phyloP scores from a whole-genome alignment of 2,113 vertebrate species.

The Ursus arctos region DNA sequence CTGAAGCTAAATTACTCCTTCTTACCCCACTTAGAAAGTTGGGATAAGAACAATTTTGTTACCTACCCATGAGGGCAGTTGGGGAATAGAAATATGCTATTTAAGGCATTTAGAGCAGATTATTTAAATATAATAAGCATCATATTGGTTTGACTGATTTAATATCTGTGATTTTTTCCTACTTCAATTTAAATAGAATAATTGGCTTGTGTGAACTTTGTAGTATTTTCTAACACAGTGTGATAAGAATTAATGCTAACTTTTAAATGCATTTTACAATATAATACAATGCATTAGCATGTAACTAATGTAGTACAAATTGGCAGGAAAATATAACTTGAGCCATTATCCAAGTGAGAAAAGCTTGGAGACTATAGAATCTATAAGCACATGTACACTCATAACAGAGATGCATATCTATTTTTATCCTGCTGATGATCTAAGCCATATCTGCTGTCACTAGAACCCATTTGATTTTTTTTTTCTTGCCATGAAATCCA shows the following conservation, averaged over 20 bases:
- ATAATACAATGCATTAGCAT: neutral
- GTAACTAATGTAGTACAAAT: neutral
- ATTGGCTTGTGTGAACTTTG: slow-evolving; percentile 1
- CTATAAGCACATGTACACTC: neutral
- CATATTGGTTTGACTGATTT: slow-evolving; percentile 25
- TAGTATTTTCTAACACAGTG: neutral
- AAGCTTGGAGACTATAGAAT: neutral
- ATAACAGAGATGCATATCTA: neutral
- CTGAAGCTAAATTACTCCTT: neutral
- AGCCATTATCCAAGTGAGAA: neutral
- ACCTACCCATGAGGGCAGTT: neutral
- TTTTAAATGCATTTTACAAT: slow-evolving; percentile 24
- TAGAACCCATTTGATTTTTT: slow-evolving; percentile 63
- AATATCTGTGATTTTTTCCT: neutral
- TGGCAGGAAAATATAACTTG: neutral
- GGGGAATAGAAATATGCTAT: neutral
- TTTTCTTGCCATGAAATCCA: slow-evolving; percentile 75
- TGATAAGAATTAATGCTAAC: neutral
- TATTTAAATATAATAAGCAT: slow-evolving; percentile 25
- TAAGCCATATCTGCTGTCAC: slow-evolving; percentile 34
- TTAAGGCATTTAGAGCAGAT: neutral
- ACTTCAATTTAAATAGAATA: slow-evolving; percentile 10
- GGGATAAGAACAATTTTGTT: neutral
- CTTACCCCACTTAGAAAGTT: neutral
- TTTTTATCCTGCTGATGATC: slow-evolving; percentile 67